Conservation (phyloP, 2,113 vertebrate genomes). For the Xerus inauris region DNA sequence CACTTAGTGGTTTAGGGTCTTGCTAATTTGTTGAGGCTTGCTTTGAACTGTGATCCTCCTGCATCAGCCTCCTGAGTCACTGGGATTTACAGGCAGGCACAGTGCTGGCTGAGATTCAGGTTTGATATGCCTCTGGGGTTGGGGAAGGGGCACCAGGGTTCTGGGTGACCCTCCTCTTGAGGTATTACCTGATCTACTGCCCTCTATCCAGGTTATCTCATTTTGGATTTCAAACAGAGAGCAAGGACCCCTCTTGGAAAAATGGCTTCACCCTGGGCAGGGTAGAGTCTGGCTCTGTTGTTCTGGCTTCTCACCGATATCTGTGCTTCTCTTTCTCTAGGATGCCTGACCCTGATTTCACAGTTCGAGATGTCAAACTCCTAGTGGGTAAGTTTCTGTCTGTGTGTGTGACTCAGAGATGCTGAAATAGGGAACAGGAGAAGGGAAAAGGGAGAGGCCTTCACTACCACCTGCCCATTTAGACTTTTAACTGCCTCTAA, state of each 20-base stretch:
- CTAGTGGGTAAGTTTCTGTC: conserved; percentile 94
- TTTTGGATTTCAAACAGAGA: not conserved
- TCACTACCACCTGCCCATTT: not conserved
- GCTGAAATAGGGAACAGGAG: not conserved
- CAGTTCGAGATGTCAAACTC: conserved; percentile 96
- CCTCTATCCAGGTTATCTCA: not conserved
- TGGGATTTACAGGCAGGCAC: no score
- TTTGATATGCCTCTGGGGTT: not conserved
- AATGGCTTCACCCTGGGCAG: not conserved
- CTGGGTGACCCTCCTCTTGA: not conserved
- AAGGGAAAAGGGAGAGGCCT: not conserved
- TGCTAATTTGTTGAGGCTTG: no score
- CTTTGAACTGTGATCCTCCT: no score
- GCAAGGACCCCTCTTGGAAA: not conserved
- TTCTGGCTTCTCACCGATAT: conserved; percentile 27
- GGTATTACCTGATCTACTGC: not conserved
- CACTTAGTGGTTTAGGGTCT: no score
- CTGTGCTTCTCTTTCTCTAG: conserved; percentile 83
- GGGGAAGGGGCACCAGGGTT: not conserved
- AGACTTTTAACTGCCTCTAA: conserved; percentile 7
- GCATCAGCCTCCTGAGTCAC: no score
- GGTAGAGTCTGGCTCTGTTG: not conserved
- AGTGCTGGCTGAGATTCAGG: not conserved
- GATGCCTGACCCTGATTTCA: conserved; percentile 97
- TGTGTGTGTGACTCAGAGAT: not conserved